Conservation (phyloP, 2,797 vertebrate species). For the Sternotherus odoratus region DNA sequence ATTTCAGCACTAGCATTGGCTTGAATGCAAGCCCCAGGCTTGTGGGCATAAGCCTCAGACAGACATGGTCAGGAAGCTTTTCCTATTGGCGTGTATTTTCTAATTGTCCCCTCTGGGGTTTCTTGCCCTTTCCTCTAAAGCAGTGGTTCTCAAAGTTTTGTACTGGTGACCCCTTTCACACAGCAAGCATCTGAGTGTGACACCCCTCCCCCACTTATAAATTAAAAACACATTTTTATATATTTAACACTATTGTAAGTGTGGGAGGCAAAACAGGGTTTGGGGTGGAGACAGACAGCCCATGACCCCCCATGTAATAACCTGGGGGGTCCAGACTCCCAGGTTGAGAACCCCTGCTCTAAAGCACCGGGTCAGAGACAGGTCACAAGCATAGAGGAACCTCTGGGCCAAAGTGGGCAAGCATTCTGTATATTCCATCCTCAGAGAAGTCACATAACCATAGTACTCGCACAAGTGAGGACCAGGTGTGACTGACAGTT, state of each 20-base stretch:
- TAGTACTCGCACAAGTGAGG: constrained; percentile 40
- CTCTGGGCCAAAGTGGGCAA: not conserved
- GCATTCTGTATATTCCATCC: constrained; percentile 22
- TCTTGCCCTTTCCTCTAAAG: not conserved
- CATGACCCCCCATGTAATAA: no score
- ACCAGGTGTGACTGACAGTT: not conserved
- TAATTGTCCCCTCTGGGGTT: not conserved
- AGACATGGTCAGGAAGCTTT: rapidly evolving
- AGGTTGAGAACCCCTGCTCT: no score
- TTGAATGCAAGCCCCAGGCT: not conserved
- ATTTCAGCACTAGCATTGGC: rapidly evolving
- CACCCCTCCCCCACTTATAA: no score
- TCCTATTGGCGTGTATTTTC: not conserved
- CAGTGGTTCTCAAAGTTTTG: no score
- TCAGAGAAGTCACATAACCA: constrained; percentile 61
- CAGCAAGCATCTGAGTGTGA: no score
- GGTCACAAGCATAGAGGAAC: not conserved
- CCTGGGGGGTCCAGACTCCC: no score
- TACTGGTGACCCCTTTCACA: no score
- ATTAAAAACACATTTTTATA: no score
- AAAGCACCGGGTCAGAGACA: not conserved
- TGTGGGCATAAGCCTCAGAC: not conserved
- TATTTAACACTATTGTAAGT: no score
- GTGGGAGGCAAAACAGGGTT: no score
- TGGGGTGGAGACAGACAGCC: no score